A percentile compares a stretch with the other conserved stretches of the same genome.
Evolutionary conservation across 2,113 vertebrate species (phyloP).

Genomic region (Grammomys surdaster): DNA sequence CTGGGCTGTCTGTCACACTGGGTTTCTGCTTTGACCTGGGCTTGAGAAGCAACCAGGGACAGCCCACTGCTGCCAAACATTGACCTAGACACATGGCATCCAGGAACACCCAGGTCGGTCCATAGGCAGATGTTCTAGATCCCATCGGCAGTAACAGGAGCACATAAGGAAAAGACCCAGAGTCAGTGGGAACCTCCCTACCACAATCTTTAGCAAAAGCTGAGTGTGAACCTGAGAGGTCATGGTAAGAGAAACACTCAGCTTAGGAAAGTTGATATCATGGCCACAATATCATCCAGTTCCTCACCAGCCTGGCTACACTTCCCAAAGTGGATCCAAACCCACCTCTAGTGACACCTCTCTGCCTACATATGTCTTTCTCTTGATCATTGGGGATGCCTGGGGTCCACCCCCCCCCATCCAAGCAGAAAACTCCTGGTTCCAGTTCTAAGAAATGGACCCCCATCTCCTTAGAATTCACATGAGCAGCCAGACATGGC

Average conservation of each 20-base stretch:
- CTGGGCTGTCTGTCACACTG: not conserved
- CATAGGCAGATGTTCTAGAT: not conserved
- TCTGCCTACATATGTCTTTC: too few species aligned
- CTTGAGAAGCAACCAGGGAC: not conserved
- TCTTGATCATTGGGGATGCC: not conserved
- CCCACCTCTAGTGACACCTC: not conserved
- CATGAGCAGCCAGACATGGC: conserved; percentile 83
- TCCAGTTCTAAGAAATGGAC: conserved; percentile 13
- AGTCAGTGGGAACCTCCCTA: not conserved
- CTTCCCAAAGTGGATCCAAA: not conserved
- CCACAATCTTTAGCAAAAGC: not conserved
- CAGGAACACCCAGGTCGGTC: not conserved
- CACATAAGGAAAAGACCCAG: not conserved
- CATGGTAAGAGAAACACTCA: not conserved
- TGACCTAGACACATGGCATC: not conserved
- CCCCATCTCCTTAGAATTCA: conserved; percentile 85
- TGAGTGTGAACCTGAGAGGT: not conserved
- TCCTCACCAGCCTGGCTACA: not conserved
- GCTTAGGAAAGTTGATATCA: not conserved
- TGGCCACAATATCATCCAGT: fast-evolving
- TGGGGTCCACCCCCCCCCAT: too few species aligned
- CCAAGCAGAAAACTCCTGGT: not conserved
- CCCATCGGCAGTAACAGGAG: too few species aligned
- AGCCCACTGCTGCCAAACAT: too few species aligned
- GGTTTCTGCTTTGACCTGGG: not conserved